phyloP scores from a whole-genome alignment of 2,113 vertebrate species.

The Lota lota region DNA sequence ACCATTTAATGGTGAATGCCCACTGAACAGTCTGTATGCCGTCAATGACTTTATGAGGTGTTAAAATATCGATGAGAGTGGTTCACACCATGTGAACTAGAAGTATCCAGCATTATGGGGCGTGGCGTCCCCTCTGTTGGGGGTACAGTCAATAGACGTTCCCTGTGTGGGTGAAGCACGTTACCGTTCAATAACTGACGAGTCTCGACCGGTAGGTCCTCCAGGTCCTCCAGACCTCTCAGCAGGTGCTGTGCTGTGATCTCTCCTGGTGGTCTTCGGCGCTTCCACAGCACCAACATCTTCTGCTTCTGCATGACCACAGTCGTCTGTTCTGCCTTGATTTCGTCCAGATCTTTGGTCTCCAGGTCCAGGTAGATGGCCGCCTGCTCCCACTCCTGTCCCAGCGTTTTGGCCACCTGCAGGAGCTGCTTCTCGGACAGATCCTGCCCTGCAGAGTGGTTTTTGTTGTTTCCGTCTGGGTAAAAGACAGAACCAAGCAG shows the following conservation, averaged over 20 bases:
- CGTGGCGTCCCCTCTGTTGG: no score
- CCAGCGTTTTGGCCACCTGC: slow-evolving; percentile 69
- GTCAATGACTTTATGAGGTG: no score
- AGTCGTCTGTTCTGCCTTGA: slow-evolving; percentile 60
- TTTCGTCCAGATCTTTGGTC: slow-evolving; percentile 70
- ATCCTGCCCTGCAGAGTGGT: slow-evolving; percentile 8
- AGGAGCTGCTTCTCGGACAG: slow-evolving; percentile 77
- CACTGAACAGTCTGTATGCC: no score
- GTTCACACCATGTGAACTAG: no score
- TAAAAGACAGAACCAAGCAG: no score
- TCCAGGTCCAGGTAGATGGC: slow-evolving; percentile 74
- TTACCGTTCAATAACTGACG: slow-evolving; percentile 69
- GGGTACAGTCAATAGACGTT: no score
- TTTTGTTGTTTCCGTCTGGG: no score
- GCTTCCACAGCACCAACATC: slow-evolving; percentile 78
- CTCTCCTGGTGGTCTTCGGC: slow-evolving; percentile 47
- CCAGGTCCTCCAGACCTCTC: slow-evolving; percentile 48
- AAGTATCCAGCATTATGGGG: no score
- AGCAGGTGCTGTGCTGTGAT: slow-evolving; percentile 59
- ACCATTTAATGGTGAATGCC: no score
- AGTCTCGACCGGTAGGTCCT: slow-evolving; percentile 67
- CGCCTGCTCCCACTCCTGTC: slow-evolving; percentile 75
- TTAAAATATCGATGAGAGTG: no score
- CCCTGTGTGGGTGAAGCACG: no score
- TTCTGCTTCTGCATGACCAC: slow-evolving; percentile 72